Percentiles rank a stretch among this genome's conserved stretches.
phyloP scores from a whole-genome alignment of 1,140 invertebrate genomes.

The Anoplolepis gracilipes region DNA sequence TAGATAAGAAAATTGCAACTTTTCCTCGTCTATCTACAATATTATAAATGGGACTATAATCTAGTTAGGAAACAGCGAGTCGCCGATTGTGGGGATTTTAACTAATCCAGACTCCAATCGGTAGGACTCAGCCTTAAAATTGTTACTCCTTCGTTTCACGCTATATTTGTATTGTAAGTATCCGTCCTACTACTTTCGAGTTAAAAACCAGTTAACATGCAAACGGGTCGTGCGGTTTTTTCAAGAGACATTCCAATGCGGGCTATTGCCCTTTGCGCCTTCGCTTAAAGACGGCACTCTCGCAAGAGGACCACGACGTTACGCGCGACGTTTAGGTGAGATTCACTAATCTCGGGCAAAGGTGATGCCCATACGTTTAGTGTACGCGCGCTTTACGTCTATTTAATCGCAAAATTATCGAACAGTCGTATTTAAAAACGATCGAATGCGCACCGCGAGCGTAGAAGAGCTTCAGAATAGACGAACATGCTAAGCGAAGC shows the following conservation, averaged over 20 bases:
- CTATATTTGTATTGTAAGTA: constrained; percentile 64
- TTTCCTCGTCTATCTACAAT: constrained; percentile 18
- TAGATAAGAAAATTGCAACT: constrained; percentile 18
- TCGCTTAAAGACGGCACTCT: constrained; percentile 38
- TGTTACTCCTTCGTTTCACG: constrained; percentile 38
- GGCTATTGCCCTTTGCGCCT: constrained; percentile 28
- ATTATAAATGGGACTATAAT: constrained; percentile 43
- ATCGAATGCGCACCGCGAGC: constrained; percentile 3
- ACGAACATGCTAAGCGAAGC: not conserved
- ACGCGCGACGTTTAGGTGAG: not conserved
- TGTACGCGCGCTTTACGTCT: too few species aligned
- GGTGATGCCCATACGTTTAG: too few species aligned
- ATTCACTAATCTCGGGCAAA: too few species aligned
- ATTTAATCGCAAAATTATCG: not conserved
- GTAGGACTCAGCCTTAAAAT: constrained; percentile 47
- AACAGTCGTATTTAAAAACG: not conserved
- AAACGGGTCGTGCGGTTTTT: constrained; percentile 18
- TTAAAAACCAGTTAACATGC: constrained; percentile 13
- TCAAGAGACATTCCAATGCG: constrained; percentile 12
- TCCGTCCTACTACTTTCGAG: constrained; percentile 66
- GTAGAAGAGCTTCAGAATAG: not conserved
- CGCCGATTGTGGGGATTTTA: not conserved
- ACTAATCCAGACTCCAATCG: not conserved
- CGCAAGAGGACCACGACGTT: not conserved
- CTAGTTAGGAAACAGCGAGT: constrained; percentile 21